Base-by-base conservation (phyloP, 2,797 vertebrate genomes). In the Epinephelus coioides region DNA sequence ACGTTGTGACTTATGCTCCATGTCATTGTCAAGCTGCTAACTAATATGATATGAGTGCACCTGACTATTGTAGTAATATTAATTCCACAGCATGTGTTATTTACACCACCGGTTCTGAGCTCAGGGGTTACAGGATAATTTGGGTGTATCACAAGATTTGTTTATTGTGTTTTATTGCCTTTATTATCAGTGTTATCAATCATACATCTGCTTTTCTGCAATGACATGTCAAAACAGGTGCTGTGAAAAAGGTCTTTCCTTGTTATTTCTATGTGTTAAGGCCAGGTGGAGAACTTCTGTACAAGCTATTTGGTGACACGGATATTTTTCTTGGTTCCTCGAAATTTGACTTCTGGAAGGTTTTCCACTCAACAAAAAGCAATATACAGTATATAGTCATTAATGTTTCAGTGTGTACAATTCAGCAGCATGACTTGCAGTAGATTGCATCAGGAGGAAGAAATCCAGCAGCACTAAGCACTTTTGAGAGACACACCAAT, bases 1-100 rank as follows among this genome's bases (percentile, higher is more conserved):
- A 87, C 50, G 64, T 70, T 76, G 73, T 69, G 92, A 90, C 90
- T 93, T 92, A 79, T 87, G 85, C 81, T 85, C 73, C 67, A 9
- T 78, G 82, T 92, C 88, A 80, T 73, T 68, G 85, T 88, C 82
- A 80, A 70, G 73, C 80, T 75, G 54, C 38, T 60, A 59, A 54
- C 38, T 73, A 21, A 43, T 81, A 69, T 54, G 60, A 84, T 72
- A 47, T 9, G 43, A 87, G 27, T 25, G 0, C 82, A 91, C 85
- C 79, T 89, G 73, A 76, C 79, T 51, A 67, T 49, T 67, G 50
- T 34, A 38, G 69, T 21, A 47, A 69, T 69, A 57, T 69, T 67
- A 60, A 76, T 47, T 40, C 8, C 9, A 59, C 23, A 19, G 44
- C 21, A 21, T 23, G 73, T 17, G 27, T 51, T 50, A 30, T 59